phyloP scores from a whole-genome alignment of 2,888 invertebrate genomes.

The Cephus runcator region DNA sequence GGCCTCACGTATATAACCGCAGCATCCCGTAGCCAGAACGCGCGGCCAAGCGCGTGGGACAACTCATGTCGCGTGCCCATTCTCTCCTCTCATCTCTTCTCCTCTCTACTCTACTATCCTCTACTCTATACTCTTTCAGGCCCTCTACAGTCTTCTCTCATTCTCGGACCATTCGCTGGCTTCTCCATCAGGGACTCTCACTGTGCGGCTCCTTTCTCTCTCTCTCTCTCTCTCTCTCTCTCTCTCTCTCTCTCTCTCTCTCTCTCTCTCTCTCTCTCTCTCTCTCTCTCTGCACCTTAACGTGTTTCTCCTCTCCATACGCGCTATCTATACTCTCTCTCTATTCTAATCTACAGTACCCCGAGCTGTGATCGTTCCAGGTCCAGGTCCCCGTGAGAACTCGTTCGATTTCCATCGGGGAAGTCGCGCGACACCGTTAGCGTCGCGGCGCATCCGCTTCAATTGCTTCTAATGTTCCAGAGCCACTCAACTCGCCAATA shows the following conservation, averaged over 20 bases:
- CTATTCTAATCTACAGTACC: neutral
- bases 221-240: slow-evolving; percentile 3
- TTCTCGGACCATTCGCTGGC: neutral
- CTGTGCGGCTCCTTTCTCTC: slow-evolving; percentile 4
- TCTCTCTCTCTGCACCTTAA: neutral
- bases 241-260: slow-evolving; percentile 8
- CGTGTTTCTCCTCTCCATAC: neutral
- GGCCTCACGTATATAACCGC: neutral
- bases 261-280: slow-evolving; percentile 7
- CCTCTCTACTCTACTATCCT: neutral
- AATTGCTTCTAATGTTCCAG: neutral
- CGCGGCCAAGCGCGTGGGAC: slow-evolving; percentile 19
- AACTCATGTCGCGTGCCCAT: slow-evolving; percentile 21
- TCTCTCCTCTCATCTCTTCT: neutral
- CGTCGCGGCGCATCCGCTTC: neutral
- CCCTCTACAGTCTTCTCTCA: neutral
- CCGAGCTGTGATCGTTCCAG: neutral
- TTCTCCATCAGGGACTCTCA: neutral
- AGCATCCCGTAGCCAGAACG: slow-evolving; percentile 34
- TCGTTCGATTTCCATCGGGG: neutral
- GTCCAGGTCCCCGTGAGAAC: neutral
- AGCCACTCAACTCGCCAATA: neutral
- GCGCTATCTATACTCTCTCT: neutral
- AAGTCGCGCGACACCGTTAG: neutral
- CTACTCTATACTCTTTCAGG: neutral